Evolutionary conservation across 2,113 vertebrate genomes (phyloP), one percentile per base, ranked within the genome.

Genomic region (Phrynocephalus versicolor): DNA sequence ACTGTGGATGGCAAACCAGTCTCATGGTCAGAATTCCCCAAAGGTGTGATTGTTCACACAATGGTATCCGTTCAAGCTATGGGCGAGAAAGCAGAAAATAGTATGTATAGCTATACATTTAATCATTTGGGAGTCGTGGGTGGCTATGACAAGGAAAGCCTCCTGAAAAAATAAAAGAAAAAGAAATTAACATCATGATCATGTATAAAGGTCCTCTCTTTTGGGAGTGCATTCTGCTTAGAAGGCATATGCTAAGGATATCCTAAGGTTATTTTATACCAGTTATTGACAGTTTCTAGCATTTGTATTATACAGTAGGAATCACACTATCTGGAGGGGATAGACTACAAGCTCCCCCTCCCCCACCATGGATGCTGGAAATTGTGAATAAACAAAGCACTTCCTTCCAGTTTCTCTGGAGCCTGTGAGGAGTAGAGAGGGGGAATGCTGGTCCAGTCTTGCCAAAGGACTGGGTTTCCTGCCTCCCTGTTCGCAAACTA

Each of bases 1-100:
- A 96, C 98, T 0, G 98, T 99, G 79, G 98, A 99, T 57, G 95
- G 96, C 78, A 96, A 96, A 45, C 96, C 97, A 1, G 95, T 96
- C 0, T 89, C 90, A 0, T 97, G 97, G 97, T 84, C 97, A 0
- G 95, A 96, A 57, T 97, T 96, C 83, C 97, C 98, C 62, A 96
- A 95, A 85, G 97, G 97, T 21, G 95, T 99, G 93, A 97, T 95
- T 12, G 95, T 99, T 69, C 97, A 98, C 93, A 98, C 96, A 0
- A 98, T 99, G 98, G 94, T 95, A 2, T 96, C 97, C 0, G 98
- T 99, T 79, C 97, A 98, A 94, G 97, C 95, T 23, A 95, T 98
- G 89, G 98, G 98, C 21, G 95, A 94, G 51, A 96, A 93, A 92
- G 94, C 95, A n/a, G 95, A 95, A 55, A 82, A 86, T 25, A 96